These are phyloP conservation scores for Nezara viridula DNA, from an alignment of 2,888 invertebrate species.

Conservation along the genomic window DNA sequence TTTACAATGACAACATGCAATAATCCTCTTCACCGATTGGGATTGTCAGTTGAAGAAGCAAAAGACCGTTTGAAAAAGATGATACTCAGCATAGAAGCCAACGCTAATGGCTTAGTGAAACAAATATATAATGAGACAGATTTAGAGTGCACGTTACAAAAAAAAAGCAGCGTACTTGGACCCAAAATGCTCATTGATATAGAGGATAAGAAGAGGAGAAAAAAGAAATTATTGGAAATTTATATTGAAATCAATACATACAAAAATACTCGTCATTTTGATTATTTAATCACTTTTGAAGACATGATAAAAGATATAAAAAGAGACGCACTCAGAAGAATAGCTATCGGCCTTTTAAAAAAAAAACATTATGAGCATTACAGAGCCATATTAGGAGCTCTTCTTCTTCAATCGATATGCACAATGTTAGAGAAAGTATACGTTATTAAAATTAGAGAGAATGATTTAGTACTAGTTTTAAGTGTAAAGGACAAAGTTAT, in stretches of 20 bases:
- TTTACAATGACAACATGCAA: not conserved
- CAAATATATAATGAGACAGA: conserved; percentile 51
- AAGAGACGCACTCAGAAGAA: conserved; percentile 33
- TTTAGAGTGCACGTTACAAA: conserved; percentile 16
- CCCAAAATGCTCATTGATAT: conserved; percentile 47
- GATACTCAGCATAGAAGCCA: conserved; percentile 33
- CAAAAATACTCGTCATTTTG: not conserved
- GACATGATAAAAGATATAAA: not conserved
- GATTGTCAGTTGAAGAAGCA: conserved; percentile 24
- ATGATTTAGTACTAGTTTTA: conserved; percentile 10
- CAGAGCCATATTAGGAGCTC: conserved; percentile 27
- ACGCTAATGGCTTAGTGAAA: not conserved
- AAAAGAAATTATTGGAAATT: not conserved
- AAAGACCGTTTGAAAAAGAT: conserved; percentile 55
- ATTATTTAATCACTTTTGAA: not conserved
- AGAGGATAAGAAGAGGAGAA: conserved; percentile 32
- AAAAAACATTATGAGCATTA: conserved; percentile 34
- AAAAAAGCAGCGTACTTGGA: not conserved
- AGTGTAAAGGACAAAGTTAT: conserved; percentile 5
- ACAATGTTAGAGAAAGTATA: conserved; percentile 21
- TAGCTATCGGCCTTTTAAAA: not conserved
- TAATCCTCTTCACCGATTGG: not conserved
- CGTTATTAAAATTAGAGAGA: conserved; percentile 39
- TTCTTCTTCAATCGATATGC: conserved; percentile 44
- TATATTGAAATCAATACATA: not conserved